Conservation (phyloP, 1,140 invertebrate species). For the Bicyclus anynana region DNA sequence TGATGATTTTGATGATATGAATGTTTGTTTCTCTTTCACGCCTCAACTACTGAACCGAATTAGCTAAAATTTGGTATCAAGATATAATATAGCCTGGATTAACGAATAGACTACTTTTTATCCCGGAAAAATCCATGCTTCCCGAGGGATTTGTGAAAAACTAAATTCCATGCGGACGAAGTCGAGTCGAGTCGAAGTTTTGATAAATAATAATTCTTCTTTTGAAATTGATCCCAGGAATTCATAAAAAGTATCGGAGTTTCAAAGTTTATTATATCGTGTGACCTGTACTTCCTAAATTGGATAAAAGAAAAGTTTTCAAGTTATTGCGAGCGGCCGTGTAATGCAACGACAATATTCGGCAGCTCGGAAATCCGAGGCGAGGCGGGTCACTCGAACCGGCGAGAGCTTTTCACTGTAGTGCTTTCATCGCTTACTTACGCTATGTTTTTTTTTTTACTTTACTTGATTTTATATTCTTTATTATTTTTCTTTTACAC, state of each 20-base stretch:
- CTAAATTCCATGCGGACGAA: too few species aligned
- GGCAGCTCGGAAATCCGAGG: neutral
- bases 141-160: too few species aligned
- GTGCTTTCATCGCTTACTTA: conserved; percentile 9
- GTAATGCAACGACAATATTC: conserved; percentile 15
- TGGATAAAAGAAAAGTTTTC: conserved; percentile 3
- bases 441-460: neutral
- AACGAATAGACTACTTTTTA: too few species aligned
- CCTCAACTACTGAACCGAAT: too few species aligned
- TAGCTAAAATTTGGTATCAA: too few species aligned
- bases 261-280: neutral
- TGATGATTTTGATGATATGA: too few species aligned
- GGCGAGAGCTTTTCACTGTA: conserved; percentile 9
- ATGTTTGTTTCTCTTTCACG: too few species aligned
- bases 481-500: neutral
- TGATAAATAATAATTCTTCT: too few species aligned
- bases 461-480: neutral
- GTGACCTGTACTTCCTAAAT: neutral
- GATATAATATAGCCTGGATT: too few species aligned
- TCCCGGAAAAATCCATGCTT: too few species aligned
- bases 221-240: neutral
- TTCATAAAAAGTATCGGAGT: neutral
- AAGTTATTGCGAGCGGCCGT: neutral
- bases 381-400: neutral
- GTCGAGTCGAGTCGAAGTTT: too few species aligned